A percentile compares a stretch with the other conserved stretches of the same genome.
These are phyloP conservation scores for Hanleya hanleyi DNA, from an alignment of 2,888 invertebrate species.

Conservation along the genomic window DNA sequence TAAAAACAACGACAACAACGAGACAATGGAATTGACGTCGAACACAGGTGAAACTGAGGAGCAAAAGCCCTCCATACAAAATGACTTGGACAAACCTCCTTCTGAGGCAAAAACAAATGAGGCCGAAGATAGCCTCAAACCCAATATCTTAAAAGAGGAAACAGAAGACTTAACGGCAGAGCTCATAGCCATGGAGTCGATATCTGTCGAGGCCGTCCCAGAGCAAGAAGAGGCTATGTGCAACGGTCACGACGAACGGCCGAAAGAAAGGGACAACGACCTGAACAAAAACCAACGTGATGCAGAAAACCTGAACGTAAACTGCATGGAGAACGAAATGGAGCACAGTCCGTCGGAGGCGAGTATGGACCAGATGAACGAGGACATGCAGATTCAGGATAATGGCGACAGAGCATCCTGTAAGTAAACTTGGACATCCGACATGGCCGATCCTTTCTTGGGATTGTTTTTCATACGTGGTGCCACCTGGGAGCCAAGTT, in stretches of 20 bases:
- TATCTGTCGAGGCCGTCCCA: not conserved
- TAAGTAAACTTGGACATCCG: too few relatives aligned
- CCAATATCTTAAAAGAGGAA: not conserved
- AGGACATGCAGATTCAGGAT: conserved; percentile 1
- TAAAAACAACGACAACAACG: not conserved
- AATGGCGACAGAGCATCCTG: not conserved
- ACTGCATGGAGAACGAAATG: conserved; percentile 11
- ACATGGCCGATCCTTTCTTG: not conserved
- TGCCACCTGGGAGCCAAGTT: too few relatives aligned
- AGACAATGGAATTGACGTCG: not conserved
- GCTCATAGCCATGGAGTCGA: not conserved
- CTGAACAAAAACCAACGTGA: conserved; percentile 20
- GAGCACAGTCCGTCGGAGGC: conserved; percentile 16
- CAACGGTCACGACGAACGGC: conserved; percentile 32
- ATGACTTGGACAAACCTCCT: not conserved
- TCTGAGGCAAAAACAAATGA: not conserved
- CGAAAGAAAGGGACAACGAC: conserved; percentile 10
- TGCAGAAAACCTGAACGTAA: conserved; percentile 19
- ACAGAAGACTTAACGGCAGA: not conserved
- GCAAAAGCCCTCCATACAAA: not conserved
- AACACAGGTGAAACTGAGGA: not conserved
- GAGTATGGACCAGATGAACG: not conserved
- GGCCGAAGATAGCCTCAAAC: not conserved
- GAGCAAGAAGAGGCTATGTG: conserved; percentile 4
- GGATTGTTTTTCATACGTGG: too few relatives aligned